phyloP scores from a whole-genome alignment of 1,140 invertebrate species.

The Drosophila ambigua region DNA sequence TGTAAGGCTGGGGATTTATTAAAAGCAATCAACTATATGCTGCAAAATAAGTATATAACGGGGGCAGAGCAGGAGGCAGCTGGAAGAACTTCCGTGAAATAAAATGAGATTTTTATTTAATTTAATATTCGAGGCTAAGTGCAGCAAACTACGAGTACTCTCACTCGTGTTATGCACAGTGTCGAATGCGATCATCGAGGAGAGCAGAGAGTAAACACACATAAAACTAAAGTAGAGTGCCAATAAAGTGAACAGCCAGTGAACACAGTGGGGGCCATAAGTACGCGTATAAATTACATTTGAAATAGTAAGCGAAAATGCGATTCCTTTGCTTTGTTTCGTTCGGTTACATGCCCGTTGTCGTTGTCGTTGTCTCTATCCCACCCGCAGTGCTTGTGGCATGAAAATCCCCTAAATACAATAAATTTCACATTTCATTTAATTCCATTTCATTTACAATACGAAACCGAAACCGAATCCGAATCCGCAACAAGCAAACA shows the following conservation, averaged over 20 bases:
- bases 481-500: conserved; percentile 58
- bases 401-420: conserved; percentile 79
- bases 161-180: no score
- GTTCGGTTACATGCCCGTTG: background rate
- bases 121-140: conserved; percentile 62
- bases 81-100: conserved; percentile 30
- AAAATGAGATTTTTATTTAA: conserved; percentile 62
- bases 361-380: conserved; percentile 11
- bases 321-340: conserved; percentile 62
- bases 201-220: conserved; percentile 36
- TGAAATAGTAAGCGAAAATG: conserved; percentile 73
- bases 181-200: conserved; percentile 12
- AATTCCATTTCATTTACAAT: conserved; percentile 82
- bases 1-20: conserved; percentile 22
- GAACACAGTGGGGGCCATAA: conserved; percentile 25
- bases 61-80: background rate
- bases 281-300: conserved; percentile 66
- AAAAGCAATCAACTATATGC: background rate
- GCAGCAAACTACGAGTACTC: conserved; percentile 42
- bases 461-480: conserved; percentile 59
- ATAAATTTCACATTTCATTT: conserved; percentile 81
- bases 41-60: conserved; percentile 7
- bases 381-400: conserved; percentile 40
- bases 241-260: conserved; percentile 56
- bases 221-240: conserved; percentile 69